Evolutionary conservation across 2,888 invertebrate genomes (phyloP).

Genomic region (Sturmia bella): DNA sequence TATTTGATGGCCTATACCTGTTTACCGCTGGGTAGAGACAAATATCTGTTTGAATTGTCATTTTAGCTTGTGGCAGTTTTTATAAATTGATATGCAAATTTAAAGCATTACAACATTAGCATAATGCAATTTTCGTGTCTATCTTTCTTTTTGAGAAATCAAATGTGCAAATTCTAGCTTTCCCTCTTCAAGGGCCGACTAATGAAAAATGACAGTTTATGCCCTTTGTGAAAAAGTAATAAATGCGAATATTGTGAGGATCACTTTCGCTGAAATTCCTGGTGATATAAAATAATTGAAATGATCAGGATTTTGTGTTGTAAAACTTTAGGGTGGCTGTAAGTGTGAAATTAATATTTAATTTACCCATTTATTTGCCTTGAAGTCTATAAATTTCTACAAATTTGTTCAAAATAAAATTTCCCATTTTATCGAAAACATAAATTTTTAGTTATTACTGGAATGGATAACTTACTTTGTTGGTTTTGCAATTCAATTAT

Average conservation of each 20-base stretch:
- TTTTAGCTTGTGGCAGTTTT: conserved; percentile 51
- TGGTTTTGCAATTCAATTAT: background rate
- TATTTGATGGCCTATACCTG: too few species aligned
- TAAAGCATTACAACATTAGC: conserved; percentile 75
- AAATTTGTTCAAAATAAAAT: too few species aligned
- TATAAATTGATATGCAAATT: conserved; percentile 77
- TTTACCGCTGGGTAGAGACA: background rate
- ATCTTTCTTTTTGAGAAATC: background rate
- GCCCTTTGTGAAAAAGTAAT: background rate
- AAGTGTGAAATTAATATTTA: too few species aligned
- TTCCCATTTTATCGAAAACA: too few species aligned
- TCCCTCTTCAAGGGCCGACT: background rate
- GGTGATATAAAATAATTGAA: too few species aligned
- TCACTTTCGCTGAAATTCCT: background rate
- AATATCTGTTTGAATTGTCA: background rate
- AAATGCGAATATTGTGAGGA: background rate
- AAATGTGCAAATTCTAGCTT: conserved; percentile 8
- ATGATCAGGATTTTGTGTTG: too few species aligned
- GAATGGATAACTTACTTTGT: conserved; percentile 39
- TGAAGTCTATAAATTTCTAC: too few species aligned
- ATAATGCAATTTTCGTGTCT: conserved; percentile 73
- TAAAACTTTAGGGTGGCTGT: too few species aligned
- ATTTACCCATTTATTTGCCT: too few species aligned
- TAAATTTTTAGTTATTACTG: background rate
- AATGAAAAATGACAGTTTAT: conserved; percentile 52